Evolutionary conservation across 2,888 invertebrate species (phyloP), one percentile per base, ranked within the genome.

Genomic region (Lasius platythorax): DNA sequence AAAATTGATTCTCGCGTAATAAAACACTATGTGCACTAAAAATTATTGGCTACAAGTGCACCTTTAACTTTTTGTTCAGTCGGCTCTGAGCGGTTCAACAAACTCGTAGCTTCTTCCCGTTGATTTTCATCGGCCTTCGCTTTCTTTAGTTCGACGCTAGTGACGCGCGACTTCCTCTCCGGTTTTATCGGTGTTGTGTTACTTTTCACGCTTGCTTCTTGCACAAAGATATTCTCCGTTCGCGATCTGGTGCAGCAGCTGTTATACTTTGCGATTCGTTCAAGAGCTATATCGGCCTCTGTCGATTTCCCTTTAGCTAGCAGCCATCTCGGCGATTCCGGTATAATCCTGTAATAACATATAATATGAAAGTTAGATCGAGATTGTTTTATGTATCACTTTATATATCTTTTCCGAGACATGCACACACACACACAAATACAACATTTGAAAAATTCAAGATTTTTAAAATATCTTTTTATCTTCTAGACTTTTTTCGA

Each of bases 291-390:
- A n/a, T 94, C 93, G 18, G 95, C 95, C 84, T 95, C 94, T 15
- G 91, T 92, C 58, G 89, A 90, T 84, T 93, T 94, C 3, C 93
- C 93, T 66, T 91, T 94, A 1, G 95, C 93, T 28, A 93, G 70
- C 3, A 95, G 85, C 95, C 95, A 95, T 66, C 94, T 91, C 18
- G 95, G 93, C 0, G 95, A 95, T 86, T 95, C 95, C 4, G 95
- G 95, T 73, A 95, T 93, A 4, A 95, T 90, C 95, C 95, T 95
- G 33, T 76, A 50, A n/a, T 76, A 9, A 73, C 11, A 66, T 63
- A 63, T 63, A 63, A 70, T 28, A 33, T 43, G 15, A 61, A 12
- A 40, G 12, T 33, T 30, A 53, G n/a, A 53, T n/a, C 9, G 18
- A 46, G 1, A 46, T 63, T 8, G 6, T 63, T 40, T 40, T 23